Percentiles rank a stretch among this genome's conserved stretches.
Evolutionary conservation across 2,888 invertebrate species (phyloP).

Genomic region (Diarsia brunnea): DNA sequence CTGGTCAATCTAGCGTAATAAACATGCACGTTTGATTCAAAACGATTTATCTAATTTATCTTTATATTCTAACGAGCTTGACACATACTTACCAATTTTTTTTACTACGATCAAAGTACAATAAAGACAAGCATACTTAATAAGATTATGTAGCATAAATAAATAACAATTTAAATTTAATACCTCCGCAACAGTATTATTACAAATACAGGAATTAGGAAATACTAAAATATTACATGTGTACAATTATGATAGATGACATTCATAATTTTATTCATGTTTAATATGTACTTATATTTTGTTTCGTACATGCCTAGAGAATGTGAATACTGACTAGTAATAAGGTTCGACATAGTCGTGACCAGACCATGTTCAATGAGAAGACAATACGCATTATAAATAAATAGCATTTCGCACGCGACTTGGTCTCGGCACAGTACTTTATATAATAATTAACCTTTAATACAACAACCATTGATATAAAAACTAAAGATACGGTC

Average conservation of each 20-base stretch:
- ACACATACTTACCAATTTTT: neutral
- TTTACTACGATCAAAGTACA: slow-evolving; percentile 10
- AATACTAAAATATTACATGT: neutral
- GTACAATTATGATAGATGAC: neutral
- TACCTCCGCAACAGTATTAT: neutral
- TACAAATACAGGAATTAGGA: neutral
- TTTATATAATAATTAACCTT: too few species aligned
- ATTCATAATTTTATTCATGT: neutral
- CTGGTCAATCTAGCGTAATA: neutral
- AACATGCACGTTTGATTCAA: neutral
- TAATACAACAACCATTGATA: too few species aligned
- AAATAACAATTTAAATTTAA: neutral
- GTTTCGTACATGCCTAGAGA: neutral
- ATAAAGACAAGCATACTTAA: neutral
- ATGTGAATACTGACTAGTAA: neutral
- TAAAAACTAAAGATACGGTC: too few species aligned
- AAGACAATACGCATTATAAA: slow-evolving; percentile 23
- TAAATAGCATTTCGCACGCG: too few species aligned
- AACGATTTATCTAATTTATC: neutral
- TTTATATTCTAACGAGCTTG: neutral
- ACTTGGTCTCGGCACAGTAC: too few species aligned
- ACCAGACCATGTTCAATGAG: neutral
- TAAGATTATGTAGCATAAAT: neutral
- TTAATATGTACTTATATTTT: neutral
- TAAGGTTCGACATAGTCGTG: slow-evolving; percentile 7